These are phyloP conservation scores for Acleris literana DNA, from an alignment of 2,888 invertebrate species.

Conservation along the genomic window DNA sequence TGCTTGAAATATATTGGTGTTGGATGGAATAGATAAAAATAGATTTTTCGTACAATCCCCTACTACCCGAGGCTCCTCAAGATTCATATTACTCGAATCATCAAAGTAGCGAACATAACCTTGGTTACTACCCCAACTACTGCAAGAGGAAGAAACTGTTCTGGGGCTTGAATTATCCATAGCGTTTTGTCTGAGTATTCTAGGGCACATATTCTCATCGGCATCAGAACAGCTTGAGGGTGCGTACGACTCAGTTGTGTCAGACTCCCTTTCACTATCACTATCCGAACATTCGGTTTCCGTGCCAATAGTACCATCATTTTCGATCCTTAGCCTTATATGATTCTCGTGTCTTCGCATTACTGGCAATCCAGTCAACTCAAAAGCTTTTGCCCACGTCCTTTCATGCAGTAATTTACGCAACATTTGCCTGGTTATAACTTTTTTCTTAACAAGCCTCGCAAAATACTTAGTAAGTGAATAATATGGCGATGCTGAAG, in stretches of 20 bases:
- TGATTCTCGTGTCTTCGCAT: constrained; percentile 75
- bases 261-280: constrained; percentile 72
- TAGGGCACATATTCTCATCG: constrained; percentile 57
- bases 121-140: constrained; percentile 85
- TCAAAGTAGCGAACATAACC: constrained; percentile 88
- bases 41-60: constrained; percentile 74
- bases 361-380: constrained; percentile 73
- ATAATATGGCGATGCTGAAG: constrained; percentile 90
- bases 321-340: constrained; percentile 68
- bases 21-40: constrained; percentile 54
- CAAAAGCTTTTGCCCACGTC: constrained; percentile 78
- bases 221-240: constrained; percentile 69
- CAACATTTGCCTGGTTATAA: constrained; percentile 88
- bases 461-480: constrained; percentile 90
- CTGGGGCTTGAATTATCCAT: constrained; percentile 77
- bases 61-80: constrained; percentile 53
- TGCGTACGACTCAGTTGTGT: constrained; percentile 70
- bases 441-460: constrained; percentile 88
- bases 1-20: constrained; percentile 43
- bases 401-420: constrained; percentile 88
- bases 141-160: constrained; percentile 74
- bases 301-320: constrained; percentile 71
- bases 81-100: constrained; percentile 72
- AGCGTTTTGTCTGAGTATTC: constrained; percentile 85
- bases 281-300: constrained; percentile 74